Evolutionary conservation across 2,797 vertebrate species (phyloP).

Genomic region (Spatula clypeata): DNA sequence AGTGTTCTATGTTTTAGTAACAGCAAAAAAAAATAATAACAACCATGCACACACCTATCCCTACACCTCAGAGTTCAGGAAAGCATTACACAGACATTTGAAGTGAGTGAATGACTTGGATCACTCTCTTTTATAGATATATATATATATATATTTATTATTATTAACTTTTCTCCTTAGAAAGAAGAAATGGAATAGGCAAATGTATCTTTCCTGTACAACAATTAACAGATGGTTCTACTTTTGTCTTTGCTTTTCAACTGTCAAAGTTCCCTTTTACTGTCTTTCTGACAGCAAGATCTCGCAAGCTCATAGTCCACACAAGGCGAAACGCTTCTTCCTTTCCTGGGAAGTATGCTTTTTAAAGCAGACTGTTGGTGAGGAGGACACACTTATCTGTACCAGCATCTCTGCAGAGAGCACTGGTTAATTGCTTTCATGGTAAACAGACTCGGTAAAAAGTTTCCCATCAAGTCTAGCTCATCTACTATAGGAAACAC

Average conservation of each 20-base stretch:
- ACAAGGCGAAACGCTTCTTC: background rate
- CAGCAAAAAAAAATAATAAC: background rate
- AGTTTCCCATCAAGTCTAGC: background rate
- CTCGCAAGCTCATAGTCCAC: background rate
- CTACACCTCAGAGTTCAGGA: background rate
- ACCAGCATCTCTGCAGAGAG: background rate
- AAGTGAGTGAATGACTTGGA: background rate
- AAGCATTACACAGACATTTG: background rate
- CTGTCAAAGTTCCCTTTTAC: background rate
- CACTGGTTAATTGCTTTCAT: background rate
- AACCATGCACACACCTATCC: fast-evolving
- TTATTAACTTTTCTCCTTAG: background rate
- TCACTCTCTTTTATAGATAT: background rate
- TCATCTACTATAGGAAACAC: background rate
- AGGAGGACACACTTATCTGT: background rate
- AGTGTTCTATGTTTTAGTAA: background rate
- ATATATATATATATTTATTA: too few species aligned
- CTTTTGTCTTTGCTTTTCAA: background rate
- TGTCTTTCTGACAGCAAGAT: background rate
- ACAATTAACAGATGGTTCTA: conserved; percentile 28
- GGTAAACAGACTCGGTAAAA: background rate
- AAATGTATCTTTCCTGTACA: background rate
- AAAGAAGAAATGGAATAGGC: background rate
- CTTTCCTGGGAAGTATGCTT: background rate
- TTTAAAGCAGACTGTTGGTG: background rate